Conservation (phyloP, 2,888 invertebrate species). For the Lepas anatifera region DNA sequence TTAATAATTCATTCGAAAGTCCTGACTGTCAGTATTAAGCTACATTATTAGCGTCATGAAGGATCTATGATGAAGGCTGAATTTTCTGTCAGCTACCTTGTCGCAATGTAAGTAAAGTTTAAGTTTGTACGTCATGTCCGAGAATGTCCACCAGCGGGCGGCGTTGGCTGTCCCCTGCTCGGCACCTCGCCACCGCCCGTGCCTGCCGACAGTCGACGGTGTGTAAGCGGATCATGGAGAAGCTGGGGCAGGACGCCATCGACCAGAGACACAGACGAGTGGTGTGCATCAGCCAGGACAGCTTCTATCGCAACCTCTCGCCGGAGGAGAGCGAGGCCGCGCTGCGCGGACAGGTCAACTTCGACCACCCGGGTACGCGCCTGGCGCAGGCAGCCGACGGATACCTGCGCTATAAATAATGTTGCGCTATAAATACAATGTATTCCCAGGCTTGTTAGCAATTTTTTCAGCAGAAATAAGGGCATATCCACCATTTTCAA, state of each 20-base stretch:
- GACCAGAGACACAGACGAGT: constrained; percentile 80
- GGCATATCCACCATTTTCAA: no score
- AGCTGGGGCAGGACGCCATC: constrained; percentile 82
- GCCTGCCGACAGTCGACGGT: constrained; percentile 70
- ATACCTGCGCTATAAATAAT: no score
- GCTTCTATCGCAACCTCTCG: constrained; percentile 83
- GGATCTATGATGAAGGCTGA: no score
- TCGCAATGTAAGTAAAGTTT: no score
- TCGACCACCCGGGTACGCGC: constrained; percentile 75
- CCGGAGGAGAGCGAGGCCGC: constrained; percentile 67
- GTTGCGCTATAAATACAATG: no score
- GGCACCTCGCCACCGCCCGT: not conserved
- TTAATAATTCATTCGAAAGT: no score
- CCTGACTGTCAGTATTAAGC: no score
- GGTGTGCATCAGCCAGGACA: constrained; percentile 89
- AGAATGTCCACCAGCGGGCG: not conserved
- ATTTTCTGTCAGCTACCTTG: no score
- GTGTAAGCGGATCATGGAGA: constrained; percentile 92
- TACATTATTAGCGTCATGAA: no score
- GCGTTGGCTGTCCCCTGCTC: not conserved
- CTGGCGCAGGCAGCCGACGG: no score
- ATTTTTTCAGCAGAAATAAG: no score
- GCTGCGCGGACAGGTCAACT: constrained; percentile 76
- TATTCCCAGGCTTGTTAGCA: no score
- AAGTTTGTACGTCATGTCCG: not conserved